Evolutionary conservation across 2,888 invertebrate genomes (phyloP).

Genomic region (Stenodera caucasica): DNA sequence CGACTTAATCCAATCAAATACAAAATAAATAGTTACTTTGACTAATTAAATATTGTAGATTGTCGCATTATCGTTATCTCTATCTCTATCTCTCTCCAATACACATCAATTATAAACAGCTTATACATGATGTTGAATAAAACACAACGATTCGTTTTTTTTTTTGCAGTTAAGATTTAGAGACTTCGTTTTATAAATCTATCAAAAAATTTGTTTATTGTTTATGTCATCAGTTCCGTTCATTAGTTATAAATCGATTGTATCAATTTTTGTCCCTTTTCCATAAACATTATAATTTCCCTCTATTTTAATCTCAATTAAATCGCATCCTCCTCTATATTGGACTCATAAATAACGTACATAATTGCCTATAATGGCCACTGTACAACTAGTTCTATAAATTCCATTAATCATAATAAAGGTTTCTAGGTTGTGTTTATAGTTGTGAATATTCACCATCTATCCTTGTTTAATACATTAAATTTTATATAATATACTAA

Average conservation of each 20-base stretch:
- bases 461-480: no score
- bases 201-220: neutral
- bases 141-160: no score
- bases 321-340: slow-evolving; percentile 6
- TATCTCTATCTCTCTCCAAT: no score
- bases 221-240: neutral
- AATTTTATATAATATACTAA: neutral
- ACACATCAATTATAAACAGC: no score
- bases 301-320: slow-evolving; percentile 3
- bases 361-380: slow-evolving; percentile 16
- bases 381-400: slow-evolving; percentile 15
- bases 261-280: neutral
- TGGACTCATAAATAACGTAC: slow-evolving; percentile 17
- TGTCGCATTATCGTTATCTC: neutral
- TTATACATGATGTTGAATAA: no score
- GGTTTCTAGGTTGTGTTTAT: slow-evolving; percentile 4
- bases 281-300: neutral
- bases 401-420: slow-evolving; percentile 22
- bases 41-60: neutral
- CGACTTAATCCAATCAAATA: neutral
- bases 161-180: no score
- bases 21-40: neutral
- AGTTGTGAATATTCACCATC: no score
- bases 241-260: neutral
- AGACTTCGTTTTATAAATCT: no score